Conservation (phyloP, 2,113 vertebrate genomes). For the Sterrhoptilus dennistouni region DNA sequence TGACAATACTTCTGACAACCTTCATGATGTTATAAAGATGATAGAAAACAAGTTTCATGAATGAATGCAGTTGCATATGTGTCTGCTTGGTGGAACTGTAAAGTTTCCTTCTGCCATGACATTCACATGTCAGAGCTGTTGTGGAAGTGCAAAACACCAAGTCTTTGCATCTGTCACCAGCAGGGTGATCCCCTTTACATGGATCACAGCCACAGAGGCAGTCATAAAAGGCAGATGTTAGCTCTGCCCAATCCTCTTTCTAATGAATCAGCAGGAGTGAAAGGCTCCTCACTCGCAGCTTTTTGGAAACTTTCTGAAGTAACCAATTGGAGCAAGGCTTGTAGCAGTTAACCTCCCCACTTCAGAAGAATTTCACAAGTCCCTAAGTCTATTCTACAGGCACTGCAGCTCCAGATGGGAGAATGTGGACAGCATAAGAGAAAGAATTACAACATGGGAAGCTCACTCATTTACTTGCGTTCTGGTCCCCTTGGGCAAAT, state of each 20-base stretch:
- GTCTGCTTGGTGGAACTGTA: neutral
- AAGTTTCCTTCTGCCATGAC: neutral
- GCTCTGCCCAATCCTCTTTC: neutral
- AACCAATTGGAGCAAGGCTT: slow-evolving; percentile 21
- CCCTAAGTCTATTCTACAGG: neutral
- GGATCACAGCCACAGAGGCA: neutral
- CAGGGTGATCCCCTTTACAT: neutral
- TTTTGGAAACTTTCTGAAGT: neutral
- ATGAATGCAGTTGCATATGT: neutral
- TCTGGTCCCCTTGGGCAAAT: neutral
- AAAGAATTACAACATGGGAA: neutral
- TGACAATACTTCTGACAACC: neutral
- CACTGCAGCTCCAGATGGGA: neutral
- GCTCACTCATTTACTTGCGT: neutral
- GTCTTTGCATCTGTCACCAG: neutral
- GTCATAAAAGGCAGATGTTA: slow-evolving; percentile 13
- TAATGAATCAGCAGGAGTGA: slow-evolving; percentile 19
- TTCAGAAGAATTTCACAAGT: neutral
- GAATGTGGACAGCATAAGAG: neutral
- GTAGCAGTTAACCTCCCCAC: neutral
- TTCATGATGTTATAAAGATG: neutral
- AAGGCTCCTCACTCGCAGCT: neutral
- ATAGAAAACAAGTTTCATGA: neutral
- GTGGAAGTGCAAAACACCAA: neutral
- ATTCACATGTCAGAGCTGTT: neutral